These are phyloP conservation scores for Malacoraja senta DNA, from an alignment of 2,797 vertebrate species.

Conservation along the genomic window DNA sequence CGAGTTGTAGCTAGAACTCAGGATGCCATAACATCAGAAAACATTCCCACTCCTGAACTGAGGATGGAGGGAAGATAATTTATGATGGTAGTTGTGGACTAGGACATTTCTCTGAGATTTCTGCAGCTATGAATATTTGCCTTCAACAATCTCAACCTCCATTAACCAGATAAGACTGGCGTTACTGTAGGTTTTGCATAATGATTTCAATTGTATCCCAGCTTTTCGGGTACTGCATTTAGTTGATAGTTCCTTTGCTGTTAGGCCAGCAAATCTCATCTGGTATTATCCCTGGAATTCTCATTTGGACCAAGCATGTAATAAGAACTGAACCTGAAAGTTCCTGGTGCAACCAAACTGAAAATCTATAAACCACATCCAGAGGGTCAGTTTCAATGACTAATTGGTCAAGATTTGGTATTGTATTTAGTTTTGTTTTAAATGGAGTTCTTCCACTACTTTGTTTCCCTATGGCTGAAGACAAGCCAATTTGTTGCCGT, in stretches of 20 bases:
- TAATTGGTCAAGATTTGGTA: background rate
- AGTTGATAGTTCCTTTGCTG: background rate
- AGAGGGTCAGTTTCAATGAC: background rate
- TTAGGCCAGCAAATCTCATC: background rate
- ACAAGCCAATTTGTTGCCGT: background rate
- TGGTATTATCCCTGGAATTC: background rate
- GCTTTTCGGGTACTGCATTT: too few species aligned
- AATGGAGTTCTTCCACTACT: background rate
- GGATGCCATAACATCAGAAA: background rate
- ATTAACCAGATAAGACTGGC: background rate
- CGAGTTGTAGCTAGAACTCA: background rate
- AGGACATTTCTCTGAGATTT: background rate
- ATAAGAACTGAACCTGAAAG: background rate
- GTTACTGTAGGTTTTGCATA: background rate
- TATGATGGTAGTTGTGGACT: background rate
- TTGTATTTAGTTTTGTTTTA: background rate
- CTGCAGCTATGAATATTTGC: background rate
- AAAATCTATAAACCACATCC: background rate
- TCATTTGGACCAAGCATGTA: background rate
- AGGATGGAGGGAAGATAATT: background rate
- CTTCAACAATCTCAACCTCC: background rate
- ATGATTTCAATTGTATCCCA: background rate
- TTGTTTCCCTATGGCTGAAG: conserved; percentile 26
- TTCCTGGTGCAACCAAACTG: background rate
- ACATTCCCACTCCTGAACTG: background rate